A percentile compares a stretch with the other conserved stretches of the same genome.
Conservation (phyloP, 2,797 vertebrate genomes). For the Spondyliosoma cantharus region DNA sequence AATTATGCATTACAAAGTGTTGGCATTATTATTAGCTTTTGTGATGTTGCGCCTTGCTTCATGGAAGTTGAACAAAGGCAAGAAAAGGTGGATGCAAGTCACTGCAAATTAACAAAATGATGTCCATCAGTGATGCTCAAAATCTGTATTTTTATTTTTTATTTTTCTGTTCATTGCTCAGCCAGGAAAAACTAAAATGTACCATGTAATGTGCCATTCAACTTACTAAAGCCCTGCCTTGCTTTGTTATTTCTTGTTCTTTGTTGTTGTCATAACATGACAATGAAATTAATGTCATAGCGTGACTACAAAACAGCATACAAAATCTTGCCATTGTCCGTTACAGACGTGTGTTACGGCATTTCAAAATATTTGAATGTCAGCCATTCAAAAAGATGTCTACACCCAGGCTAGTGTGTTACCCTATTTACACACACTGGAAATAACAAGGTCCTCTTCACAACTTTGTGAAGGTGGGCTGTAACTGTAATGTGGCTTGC, state of each 20-base stretch:
- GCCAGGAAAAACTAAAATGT: too few species aligned
- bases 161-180: too few species aligned
- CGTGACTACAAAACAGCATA: too few species aligned
- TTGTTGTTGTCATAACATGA: background rate
- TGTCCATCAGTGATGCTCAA: too few species aligned
- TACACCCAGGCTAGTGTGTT: background rate
- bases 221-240: background rate
- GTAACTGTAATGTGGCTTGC: background rate
- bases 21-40: background rate
- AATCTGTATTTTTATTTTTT: too few species aligned
- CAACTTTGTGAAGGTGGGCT: background rate
- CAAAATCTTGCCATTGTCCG: too few species aligned
- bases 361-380: background rate
- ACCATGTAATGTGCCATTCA: background rate
- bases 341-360: background rate
- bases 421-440: background rate
- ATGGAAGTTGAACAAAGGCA: constrained; percentile 6
- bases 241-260: background rate
- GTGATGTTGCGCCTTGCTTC: background rate
- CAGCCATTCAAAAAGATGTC: background rate
- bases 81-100: background rate
- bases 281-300: too few species aligned
- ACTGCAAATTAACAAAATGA: too few species aligned
- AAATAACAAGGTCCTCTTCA: background rate
- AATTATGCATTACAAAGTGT: background rate